Evolutionary conservation across 2,888 invertebrate species (phyloP), one percentile per base, ranked within the genome.

Genomic region (Parascotia fuliginaria): DNA sequence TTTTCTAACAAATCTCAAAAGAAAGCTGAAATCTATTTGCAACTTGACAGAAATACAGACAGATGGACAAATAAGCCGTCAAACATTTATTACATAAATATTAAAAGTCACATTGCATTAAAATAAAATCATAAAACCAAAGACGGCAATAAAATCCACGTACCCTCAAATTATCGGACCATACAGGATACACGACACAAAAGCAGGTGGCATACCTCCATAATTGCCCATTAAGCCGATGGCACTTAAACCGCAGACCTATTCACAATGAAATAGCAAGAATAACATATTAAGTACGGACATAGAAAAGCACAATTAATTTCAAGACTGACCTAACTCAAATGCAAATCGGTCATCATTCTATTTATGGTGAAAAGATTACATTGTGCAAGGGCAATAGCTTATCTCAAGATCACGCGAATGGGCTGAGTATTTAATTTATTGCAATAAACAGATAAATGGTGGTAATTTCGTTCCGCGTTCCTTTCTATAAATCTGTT

Each of bases 341-440:
- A 85, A 90, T 91, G 90, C 89, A 89, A 90, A 90, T 90, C 79
- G 73, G 70, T 77, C 79, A 81, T 87, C 87, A 85, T 70, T 56
- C 89, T 87, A 74, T 87, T 82, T 89, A 91, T 83, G 90, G 91
- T 83, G 81, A 89, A 85, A 89, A 89, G 91, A 92, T 91, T 89
- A 91, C 90, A 91, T 92, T 92, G 91, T 92, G 81, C 79, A 66
- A 61, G 74, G 66, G 68, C 78, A 79, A 83, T 83, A 82, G 81
- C 82, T 85, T 92, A 91, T 90, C 89, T 87, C 70, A 65, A 71
- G 75, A 90, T 90, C 87, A 85, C 69, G 60, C 70, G 75, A 86
- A 85, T 83, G 82, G 84, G 79, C 81, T 79, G 81, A 82, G 76
- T 75, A 79, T 89, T 87, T 89, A 89, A 89, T 88, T 90, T 90